Conservation (phyloP, 2,888 invertebrate genomes). For the Mesorhabditis spiculigera region DNA sequence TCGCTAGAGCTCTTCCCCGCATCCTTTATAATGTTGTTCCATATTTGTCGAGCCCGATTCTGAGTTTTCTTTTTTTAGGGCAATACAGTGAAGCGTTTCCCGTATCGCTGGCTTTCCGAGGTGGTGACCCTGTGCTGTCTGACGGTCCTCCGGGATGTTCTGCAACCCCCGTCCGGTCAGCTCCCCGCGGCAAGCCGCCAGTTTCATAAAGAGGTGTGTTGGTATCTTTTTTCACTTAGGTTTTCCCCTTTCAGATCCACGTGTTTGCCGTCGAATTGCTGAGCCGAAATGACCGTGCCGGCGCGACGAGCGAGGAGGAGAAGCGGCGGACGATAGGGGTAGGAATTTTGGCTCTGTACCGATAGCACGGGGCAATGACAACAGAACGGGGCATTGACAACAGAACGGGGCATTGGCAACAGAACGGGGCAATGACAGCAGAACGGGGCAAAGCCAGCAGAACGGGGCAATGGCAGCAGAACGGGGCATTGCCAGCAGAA, state of each 20-base stretch:
- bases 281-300: background rate
- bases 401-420: too few relatives aligned
- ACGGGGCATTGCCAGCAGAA: too few relatives aligned
- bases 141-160: conserved; percentile 80
- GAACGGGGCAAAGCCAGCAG: too few relatives aligned
- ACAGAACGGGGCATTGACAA: too few relatives aligned
- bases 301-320: background rate
- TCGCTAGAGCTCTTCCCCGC: background rate
- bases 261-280: conserved; percentile 72
- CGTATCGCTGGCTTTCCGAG: conserved; percentile 90
- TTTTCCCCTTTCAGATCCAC: conserved; percentile 68
- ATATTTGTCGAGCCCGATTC: background rate
- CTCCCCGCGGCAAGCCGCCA: too few relatives aligned
- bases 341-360: too few relatives aligned
- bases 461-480: too few relatives aligned
- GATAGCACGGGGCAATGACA: too few relatives aligned
- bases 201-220: conserved; percentile 43
- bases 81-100: conserved; percentile 71
- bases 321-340: background rate
- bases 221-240: background rate
- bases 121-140: conserved; percentile 88
- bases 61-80: conserved; percentile 52
- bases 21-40: background rate
- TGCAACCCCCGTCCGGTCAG: conserved; percentile 31
- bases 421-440: too few relatives aligned